These are phyloP conservation scores for Phrixothrix hirtus DNA, from an alignment of 2,888 invertebrate genomes.

Conservation along the genomic window DNA sequence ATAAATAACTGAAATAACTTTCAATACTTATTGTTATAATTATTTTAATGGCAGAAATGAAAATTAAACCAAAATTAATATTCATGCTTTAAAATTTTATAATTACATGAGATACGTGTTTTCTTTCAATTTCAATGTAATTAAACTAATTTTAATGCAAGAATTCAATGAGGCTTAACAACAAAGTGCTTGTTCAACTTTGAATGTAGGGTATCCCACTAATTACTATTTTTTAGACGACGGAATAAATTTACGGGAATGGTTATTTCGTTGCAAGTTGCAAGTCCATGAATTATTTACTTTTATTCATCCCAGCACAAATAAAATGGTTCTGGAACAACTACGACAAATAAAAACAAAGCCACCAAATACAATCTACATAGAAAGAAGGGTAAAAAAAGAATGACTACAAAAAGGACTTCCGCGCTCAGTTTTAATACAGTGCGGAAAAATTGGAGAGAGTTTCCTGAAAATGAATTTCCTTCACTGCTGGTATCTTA, in stretches of 20 bases:
- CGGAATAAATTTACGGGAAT: slow-evolving; percentile 1
- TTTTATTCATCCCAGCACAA: slow-evolving; percentile 1
- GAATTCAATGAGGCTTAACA: background rate
- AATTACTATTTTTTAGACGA: slow-evolving; percentile 9
- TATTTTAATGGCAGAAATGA: too few relatives aligned
- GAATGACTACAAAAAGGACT: background rate
- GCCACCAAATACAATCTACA: slow-evolving; percentile 5
- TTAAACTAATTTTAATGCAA: background rate
- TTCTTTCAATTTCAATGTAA: too few relatives aligned
- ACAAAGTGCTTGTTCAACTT: background rate
- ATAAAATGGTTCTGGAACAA: slow-evolving; percentile 9
- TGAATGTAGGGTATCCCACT: background rate
- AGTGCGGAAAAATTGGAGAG: slow-evolving; percentile 2
- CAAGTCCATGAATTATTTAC: slow-evolving; percentile 14
- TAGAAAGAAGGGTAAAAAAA: slow-evolving; percentile 5
- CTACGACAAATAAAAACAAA: slow-evolving; percentile 9
- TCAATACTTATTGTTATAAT: too few relatives aligned
- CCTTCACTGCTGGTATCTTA: slow-evolving; percentile 10
- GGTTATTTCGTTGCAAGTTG: slow-evolving; percentile 2
- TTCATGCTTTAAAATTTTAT: too few relatives aligned
- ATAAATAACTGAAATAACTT: too few relatives aligned
- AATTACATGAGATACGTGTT: too few relatives aligned
- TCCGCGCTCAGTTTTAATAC: slow-evolving; percentile 1
- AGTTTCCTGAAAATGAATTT: slow-evolving; percentile 11
- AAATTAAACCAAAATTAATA: too few relatives aligned